Base-by-base conservation (phyloP, 2,888 invertebrate species). In the Machimus atricapillus region DNA sequence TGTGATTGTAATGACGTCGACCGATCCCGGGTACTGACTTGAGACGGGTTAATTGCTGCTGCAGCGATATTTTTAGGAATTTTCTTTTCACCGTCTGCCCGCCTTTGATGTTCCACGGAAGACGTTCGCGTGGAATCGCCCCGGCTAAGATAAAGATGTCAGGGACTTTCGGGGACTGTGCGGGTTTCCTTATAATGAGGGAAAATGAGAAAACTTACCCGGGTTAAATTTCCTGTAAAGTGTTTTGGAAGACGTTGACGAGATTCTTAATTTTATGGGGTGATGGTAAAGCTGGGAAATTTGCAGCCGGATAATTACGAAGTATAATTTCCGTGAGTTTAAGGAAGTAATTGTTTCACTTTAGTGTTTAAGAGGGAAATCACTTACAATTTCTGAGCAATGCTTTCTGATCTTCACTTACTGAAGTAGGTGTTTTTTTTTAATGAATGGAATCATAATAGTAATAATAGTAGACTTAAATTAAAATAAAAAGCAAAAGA, bases 31-130 rank as follows among this genome's bases (percentile, higher is more conserved):
- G 58, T 4, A 58, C 8, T 23, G 46, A 27, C 79, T 79, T 52
- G 79, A 79, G 79, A 79, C 52, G 27, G 23, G 46, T 79, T 79
- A 79, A 79, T 79, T 79, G 79, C 79, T 46, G 27, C 14, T 66
- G 66, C 66, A 66, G 66, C 66, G 66, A 66, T 66, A 66, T 66
- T 66, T 66, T 66, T 66, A 66, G 66, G 27, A 12, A 19, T 66
- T 9, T 12, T 27, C 27, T 66, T 9, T 12, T 27, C 27, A 27
- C 66, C 27, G 66, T 66, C 66, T 66, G 66, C 12, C 23, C 12
- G 66, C 12, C 23, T 66, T 66, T 66, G 66, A 66, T 66, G 66
- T 66, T 66, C 23, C 12, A 3, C 12, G 23, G 12, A 2, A 66
- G 66, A 27, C 12, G 66, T 23, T 27, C 27, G 27, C 3, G 8